Percentiles rank a stretch among this genome's conserved stretches.
phyloP scores from a whole-genome alignment of 2,888 invertebrate genomes.

The Sycophila texana region DNA sequence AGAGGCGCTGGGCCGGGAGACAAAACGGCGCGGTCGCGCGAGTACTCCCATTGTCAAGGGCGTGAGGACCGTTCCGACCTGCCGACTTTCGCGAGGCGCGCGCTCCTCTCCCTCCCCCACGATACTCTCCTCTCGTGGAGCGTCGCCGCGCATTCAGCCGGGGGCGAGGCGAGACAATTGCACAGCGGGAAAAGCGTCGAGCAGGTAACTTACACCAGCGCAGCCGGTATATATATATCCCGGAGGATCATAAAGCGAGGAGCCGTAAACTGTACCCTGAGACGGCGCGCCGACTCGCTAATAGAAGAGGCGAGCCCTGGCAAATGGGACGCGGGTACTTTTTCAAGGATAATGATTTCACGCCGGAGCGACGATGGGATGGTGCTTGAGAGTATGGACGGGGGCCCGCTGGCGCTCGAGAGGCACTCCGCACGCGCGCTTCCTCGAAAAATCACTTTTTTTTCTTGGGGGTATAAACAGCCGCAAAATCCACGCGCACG shows the following conservation, averaged over 20 bases:
- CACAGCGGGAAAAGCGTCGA: constrained; percentile 37
- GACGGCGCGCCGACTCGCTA: background rate
- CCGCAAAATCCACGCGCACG: constrained; percentile 17
- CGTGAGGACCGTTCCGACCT: constrained; percentile 60
- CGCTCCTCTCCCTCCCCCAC: background rate
- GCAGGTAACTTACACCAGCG: constrained; percentile 41
- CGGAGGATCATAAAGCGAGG: background rate
- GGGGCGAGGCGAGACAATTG: constrained; percentile 13
- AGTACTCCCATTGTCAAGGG: constrained; percentile 61
- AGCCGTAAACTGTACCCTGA: constrained; percentile 28
- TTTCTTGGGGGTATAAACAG: constrained; percentile 27
- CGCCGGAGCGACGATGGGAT: background rate
- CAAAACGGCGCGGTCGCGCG: constrained; percentile 30
- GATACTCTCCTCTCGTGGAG: background rate
- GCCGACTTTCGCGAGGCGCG: constrained; percentile 49
- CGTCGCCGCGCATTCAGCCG: background rate
- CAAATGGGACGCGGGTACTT: constrained; percentile 18
- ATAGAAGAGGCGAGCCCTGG: background rate
- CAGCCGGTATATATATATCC: constrained; percentile 9
- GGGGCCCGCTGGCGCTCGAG: constrained; percentile 31
- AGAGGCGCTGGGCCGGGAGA: background rate
- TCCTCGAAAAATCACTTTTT: constrained; percentile 33
- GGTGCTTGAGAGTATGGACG: background rate
- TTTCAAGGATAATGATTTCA: constrained; percentile 51
- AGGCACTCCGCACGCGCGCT: background rate